These are phyloP conservation scores for Diadophis punctatus DNA, from an alignment of 2,113 vertebrate species.

Conservation along the genomic window DNA sequence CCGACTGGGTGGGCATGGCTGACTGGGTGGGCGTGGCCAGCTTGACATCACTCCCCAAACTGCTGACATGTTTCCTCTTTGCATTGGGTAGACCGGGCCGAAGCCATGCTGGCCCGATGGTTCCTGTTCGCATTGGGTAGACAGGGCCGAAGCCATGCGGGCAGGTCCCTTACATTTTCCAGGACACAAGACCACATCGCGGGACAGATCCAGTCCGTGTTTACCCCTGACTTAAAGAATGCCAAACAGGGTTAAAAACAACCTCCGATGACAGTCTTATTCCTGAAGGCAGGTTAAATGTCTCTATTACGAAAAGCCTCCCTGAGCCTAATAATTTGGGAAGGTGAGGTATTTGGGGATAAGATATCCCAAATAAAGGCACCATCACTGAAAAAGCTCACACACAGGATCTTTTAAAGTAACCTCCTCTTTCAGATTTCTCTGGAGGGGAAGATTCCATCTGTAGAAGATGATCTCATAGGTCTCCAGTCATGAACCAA, in stretches of 20 bases:
- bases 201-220: no score
- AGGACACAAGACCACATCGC: no score
- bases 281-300: background rate
- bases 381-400: background rate
- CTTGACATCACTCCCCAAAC: no score
- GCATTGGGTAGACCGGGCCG: no score
- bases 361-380: background rate
- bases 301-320: background rate
- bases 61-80: no score
- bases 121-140: no score
- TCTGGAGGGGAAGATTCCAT: background rate
- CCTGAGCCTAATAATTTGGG: background rate
- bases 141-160: no score
- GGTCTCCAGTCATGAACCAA: background rate
- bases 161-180: no score
- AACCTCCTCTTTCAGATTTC: background rate
- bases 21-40: no score
- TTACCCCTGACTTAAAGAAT: background rate
- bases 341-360: background rate
- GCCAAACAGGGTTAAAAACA: background rate
- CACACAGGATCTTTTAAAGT: background rate
- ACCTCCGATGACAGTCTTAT: background rate
- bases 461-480: background rate
- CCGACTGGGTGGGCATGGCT: no score
- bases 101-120: no score